phyloP scores from a whole-genome alignment of 2,888 invertebrate genomes.

The Caenorhabditis becei region DNA sequence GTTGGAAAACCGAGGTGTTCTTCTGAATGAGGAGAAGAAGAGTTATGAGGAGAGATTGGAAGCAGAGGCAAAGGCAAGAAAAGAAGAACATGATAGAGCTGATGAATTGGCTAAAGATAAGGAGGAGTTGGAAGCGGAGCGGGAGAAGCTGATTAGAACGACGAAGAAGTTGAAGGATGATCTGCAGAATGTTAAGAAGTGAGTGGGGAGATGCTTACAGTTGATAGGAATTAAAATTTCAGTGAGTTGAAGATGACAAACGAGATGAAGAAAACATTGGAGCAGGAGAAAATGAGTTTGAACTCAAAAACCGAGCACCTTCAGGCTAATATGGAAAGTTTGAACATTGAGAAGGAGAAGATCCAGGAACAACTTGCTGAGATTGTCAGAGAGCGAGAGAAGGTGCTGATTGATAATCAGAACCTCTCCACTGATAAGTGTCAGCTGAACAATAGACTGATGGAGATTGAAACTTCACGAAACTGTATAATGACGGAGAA shows the following conservation, averaged over 20 bases:
- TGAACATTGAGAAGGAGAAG: slow-evolving; percentile 82
- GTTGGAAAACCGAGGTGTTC: slow-evolving; percentile 68
- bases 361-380: slow-evolving; percentile 81
- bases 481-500: slow-evolving; percentile 82
- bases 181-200: slow-evolving; percentile 79
- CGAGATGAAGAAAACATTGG: slow-evolving; percentile 81
- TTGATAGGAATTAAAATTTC: too few relatives aligned
- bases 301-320: slow-evolving; percentile 78
- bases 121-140: slow-evolving; percentile 83
- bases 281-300: slow-evolving; percentile 79
- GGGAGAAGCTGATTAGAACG: slow-evolving; percentile 82
- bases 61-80: slow-evolving; percentile 70
- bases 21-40: slow-evolving; percentile 75
- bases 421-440: slow-evolving; percentile 82
- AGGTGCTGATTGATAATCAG: slow-evolving; percentile 82
- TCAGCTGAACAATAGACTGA: slow-evolving; percentile 78
- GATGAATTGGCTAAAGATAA: slow-evolving; percentile 82
- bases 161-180: slow-evolving; percentile 83
- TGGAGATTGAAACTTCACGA: slow-evolving; percentile 82
- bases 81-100: slow-evolving; percentile 72
- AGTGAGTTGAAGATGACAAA: slow-evolving; percentile 83
- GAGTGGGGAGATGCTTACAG: too few relatives aligned
- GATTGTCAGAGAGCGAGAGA: slow-evolving; percentile 80
- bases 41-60: slow-evolving; percentile 73
- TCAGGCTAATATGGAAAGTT: slow-evolving; percentile 77